Evolutionary conservation across 2,888 invertebrate species (phyloP), one percentile per base, ranked within the genome.

Genomic region (Congeria kusceri): DNA sequence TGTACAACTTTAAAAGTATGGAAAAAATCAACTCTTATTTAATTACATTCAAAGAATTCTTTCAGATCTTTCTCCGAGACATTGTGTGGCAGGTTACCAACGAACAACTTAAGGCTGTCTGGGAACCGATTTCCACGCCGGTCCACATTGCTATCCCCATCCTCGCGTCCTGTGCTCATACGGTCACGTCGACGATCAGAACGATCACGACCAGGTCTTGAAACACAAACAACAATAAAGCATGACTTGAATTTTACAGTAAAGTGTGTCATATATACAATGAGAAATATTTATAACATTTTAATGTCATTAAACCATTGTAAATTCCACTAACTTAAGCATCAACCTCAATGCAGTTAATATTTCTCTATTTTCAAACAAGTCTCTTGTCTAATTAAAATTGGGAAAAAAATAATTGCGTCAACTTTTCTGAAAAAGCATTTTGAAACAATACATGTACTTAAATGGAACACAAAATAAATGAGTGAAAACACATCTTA

Each of bases 51-150:
- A 86, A 93, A 94, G 84, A 90, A 91, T 80, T 93, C 95, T 83
- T 96, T 96, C 86, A 99, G 95, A 90, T 97, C 97, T 18, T 96
- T 95, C 93, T 97, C 97, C 0, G 96, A 96, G 66, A 97, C 97
- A 87, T 95, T 95, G 92, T 96, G 97, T 63, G 98, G 98, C 91
- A 99, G 95, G 94, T 98, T 98, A 74, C 98, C 98, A 91, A 99
- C 95, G 95, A 99, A 99, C 88, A 99, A 95, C 94, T 99, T 98
- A 92, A 98, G 97, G 88, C 96, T 96, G 94, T 98, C 98, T 64
- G 96, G 96, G 94, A 96, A 97, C 25, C 91, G 88, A n/a, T 88
- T 80, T 23, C 83, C 83, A 39, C 86, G 70, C 39, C 89, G 78
- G 75, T 87, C 84, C 28, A 83, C 78, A 49, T 82, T 85, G 20